Conservation (phyloP, 2,113 vertebrate genomes). For the Zapus hudsonius region DNA sequence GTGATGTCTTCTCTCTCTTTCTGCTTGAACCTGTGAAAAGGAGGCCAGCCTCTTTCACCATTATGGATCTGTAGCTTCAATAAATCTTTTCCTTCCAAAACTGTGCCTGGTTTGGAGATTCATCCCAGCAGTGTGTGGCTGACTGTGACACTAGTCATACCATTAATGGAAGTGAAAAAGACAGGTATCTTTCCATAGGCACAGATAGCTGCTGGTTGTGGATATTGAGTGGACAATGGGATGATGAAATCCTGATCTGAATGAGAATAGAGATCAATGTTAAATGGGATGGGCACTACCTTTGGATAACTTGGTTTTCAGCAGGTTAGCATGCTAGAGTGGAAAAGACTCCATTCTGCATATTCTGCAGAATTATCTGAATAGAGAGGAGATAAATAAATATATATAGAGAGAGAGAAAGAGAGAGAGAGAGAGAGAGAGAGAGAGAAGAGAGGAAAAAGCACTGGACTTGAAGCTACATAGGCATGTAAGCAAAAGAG, state of each 20-base stretch:
- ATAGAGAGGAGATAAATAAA: too few species aligned
- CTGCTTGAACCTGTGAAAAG: too few species aligned
- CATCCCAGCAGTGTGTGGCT: too few species aligned
- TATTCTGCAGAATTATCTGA: not conserved
- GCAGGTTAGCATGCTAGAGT: not conserved
- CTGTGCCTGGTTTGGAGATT: too few species aligned
- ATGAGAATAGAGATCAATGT: not conserved
- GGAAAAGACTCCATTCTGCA: constrained; percentile 1
- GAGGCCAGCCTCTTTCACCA: too few species aligned
- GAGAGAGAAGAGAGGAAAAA: not conserved
- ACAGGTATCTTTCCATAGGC: not conserved
- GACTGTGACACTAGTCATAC: too few species aligned
- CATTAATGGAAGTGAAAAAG: not conserved
- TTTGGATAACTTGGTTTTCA: not conserved
- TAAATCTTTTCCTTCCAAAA: too few species aligned
- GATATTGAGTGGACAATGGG: not conserved
- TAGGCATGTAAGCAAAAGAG: constrained; percentile 35
- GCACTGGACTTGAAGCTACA: not conserved
- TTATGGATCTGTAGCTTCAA: too few species aligned
- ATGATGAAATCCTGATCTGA: not conserved
- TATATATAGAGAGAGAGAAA: not conserved
- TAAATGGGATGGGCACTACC: not conserved
- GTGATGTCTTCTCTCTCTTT: too few species aligned
- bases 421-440: too few species aligned
- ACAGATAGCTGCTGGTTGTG: not conserved